Conservation (phyloP, 92 coral and sea anemone genomes). For the Porites rus region DNA sequence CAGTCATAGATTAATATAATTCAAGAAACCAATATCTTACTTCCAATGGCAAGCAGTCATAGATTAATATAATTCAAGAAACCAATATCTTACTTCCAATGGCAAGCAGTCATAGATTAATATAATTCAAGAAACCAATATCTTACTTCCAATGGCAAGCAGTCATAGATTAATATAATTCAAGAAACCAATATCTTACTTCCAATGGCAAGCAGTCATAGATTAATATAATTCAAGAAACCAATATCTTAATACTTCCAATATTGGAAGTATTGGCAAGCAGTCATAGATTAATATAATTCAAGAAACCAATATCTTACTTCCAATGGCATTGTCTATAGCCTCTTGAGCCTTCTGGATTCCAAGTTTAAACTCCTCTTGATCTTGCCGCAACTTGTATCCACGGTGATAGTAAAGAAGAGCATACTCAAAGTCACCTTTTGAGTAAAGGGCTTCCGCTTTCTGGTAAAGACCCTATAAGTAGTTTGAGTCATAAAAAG, state of each 20-base stretch:
- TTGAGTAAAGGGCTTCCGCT: slow-evolving; percentile 97
- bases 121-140: neutral
- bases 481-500: neutral
- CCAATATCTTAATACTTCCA: slow-evolving; percentile 80
- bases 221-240: neutral
- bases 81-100: slow-evolving; percentile 83
- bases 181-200: slow-evolving; percentile 51
- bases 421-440: slow-evolving; percentile 99
- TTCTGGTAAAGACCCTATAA: slow-evolving; percentile 96
- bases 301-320: slow-evolving; percentile 42
- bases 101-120: slow-evolving; percentile 39
- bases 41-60: slow-evolving; percentile 84
- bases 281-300: neutral
- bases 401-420: slow-evolving; percentile 95
- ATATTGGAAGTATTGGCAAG: slow-evolving; percentile 41
- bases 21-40: slow-evolving; percentile 42
- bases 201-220: slow-evolving; percentile 81
- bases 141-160: slow-evolving; percentile 94
- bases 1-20: neutral
- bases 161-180: neutral
- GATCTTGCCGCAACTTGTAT: slow-evolving; percentile 90
- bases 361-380: slow-evolving; percentile 93
- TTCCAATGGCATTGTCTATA: slow-evolving; percentile 98
- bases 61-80: neutral
- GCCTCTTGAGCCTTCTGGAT: slow-evolving; percentile 99